phyloP scores from a whole-genome alignment of 2,888 invertebrate species.

The Itoplectis maculator region DNA sequence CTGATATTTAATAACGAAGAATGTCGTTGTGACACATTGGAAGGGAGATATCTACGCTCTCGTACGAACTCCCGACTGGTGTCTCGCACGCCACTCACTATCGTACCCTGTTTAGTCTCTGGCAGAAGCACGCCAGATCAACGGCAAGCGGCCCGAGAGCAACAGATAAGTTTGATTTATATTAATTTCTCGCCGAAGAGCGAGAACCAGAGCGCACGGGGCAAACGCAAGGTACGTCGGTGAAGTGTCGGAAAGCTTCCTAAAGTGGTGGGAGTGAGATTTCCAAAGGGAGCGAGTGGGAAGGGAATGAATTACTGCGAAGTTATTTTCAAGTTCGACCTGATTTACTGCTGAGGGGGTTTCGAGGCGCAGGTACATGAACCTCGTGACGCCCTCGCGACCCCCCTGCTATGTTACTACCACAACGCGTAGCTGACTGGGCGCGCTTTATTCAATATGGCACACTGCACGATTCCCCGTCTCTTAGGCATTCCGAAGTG shows the following conservation, averaged over 20 bases:
- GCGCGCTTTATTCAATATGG: not conserved
- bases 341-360: constrained; percentile 77
- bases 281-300: constrained; percentile 65
- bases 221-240: constrained; percentile 42
- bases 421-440: constrained; percentile 31
- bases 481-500: not conserved
- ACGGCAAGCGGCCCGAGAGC: constrained; percentile 77
- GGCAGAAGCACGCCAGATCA: constrained; percentile 75
- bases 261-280: constrained; percentile 62
- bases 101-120: constrained; percentile 76
- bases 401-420: constrained; percentile 34
- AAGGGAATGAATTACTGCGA: constrained; percentile 76
- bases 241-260: constrained; percentile 55
- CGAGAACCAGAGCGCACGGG: constrained; percentile 59
- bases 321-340: constrained; percentile 80
- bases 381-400: constrained; percentile 48
- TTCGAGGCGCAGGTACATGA: constrained; percentile 60
- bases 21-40: constrained; percentile 67
- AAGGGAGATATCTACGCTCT: constrained; percentile 72
- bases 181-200: constrained; percentile 78
- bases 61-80: constrained; percentile 35
- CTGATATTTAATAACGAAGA: constrained; percentile 70
- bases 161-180: constrained; percentile 84
- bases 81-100: constrained; percentile 58
- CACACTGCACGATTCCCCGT: not conserved